phyloP scores from a whole-genome alignment of 2,797 vertebrate genomes.

The Gymnopithys bicolor region DNA sequence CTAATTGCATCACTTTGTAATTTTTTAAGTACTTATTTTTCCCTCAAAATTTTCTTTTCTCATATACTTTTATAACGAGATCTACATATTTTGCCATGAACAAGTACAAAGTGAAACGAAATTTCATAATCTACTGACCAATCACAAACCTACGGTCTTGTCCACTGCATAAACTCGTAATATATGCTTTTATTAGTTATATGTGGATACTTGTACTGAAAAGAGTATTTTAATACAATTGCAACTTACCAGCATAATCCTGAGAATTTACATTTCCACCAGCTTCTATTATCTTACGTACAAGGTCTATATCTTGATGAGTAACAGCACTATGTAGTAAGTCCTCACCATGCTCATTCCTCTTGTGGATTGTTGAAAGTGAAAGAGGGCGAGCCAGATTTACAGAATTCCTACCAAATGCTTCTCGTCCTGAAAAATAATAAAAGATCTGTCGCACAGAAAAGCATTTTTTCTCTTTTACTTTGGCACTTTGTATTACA shows the following conservation, averaged over 20 bases:
- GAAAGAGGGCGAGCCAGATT: background rate
- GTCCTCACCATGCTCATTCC: conserved; percentile 74
- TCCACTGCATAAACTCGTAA: background rate
- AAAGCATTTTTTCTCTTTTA: background rate
- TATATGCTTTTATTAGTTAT: background rate
- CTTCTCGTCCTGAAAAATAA: conserved; percentile 64
- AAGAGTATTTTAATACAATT: background rate
- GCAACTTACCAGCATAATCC: conserved; percentile 76
- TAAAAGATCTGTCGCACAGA: background rate
- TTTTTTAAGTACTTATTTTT: background rate
- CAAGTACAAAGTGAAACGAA: background rate
- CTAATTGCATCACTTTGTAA: background rate
- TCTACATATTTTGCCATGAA: background rate
- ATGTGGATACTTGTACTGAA: background rate
- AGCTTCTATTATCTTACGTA: conserved; percentile 57
- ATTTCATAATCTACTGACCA: background rate
- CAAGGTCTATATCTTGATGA: conserved; percentile 34
- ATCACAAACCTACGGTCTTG: background rate
- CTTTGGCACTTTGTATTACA: background rate
- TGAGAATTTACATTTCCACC: conserved; percentile 70
- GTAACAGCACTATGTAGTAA: conserved; percentile 72
- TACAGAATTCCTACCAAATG: background rate
- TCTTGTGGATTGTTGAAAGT: conserved; percentile 60
- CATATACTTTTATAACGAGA: background rate
- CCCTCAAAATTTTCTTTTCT: background rate